phyloP scores from a whole-genome alignment of 2,113 vertebrate species.

The Scomber japonicus region DNA sequence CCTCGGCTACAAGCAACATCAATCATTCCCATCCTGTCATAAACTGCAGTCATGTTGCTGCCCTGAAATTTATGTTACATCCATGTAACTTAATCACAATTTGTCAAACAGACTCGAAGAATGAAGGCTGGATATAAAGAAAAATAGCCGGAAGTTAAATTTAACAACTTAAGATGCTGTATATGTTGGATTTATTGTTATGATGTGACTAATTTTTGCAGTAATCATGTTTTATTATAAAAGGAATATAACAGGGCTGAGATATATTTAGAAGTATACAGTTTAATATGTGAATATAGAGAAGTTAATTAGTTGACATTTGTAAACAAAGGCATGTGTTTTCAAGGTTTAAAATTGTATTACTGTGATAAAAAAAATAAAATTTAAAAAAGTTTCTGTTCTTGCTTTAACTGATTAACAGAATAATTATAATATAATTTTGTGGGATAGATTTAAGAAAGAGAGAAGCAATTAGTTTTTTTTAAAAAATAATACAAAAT shows the following conservation, averaged over 20 bases:
- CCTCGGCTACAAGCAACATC: slow-evolving; percentile 24
- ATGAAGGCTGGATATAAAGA: slow-evolving; percentile 24
- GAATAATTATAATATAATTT: background rate
- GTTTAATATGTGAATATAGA: background rate
- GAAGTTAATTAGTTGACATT: background rate
- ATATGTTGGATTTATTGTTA: slow-evolving; percentile 23
- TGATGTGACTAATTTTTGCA: slow-evolving; percentile 18
- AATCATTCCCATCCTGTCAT: slow-evolving; percentile 52
- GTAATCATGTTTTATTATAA: slow-evolving; percentile 13
- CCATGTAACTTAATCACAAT: slow-evolving; percentile 56
- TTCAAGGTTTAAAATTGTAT: background rate
- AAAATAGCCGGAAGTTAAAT: slow-evolving; percentile 19
- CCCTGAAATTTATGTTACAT: slow-evolving; percentile 54
- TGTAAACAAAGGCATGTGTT: background rate
- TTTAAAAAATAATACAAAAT: background rate
- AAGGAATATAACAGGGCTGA: background rate
- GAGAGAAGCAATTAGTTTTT: background rate
- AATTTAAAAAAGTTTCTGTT: too few species aligned
- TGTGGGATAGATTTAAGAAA: background rate
- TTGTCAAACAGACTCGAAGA: slow-evolving; percentile 33
- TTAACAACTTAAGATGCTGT: slow-evolving; percentile 23
- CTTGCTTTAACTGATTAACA: too few species aligned
- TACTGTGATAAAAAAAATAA: background rate
- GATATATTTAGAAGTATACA: background rate
- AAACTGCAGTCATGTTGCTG: slow-evolving; percentile 40